Conservation (phyloP, 2,888 invertebrate species). For the Chorisops tibialis region DNA sequence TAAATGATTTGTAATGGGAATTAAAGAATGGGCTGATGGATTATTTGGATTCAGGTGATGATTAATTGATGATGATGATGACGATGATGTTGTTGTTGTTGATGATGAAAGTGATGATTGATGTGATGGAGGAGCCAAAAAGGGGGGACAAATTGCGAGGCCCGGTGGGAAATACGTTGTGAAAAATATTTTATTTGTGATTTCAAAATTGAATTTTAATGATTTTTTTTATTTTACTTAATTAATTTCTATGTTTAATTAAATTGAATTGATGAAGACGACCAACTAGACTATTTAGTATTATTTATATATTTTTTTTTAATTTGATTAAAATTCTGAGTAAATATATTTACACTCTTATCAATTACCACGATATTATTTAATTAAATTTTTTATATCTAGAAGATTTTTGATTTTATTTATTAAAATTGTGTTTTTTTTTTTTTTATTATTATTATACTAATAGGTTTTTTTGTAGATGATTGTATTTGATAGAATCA, state of each 20-base stretch:
- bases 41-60: conserved; percentile 26
- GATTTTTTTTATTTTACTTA: conserved; percentile 21
- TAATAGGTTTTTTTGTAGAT: conserved; percentile 22
- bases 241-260: conserved; percentile 7
- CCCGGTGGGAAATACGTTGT: conserved; percentile 43
- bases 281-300: background rate
- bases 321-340: background rate
- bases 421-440: too few relatives aligned
- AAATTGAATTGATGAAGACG: background rate
- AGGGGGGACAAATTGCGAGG: conserved; percentile 41
- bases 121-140: conserved; percentile 38
- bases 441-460: conserved; percentile 12
- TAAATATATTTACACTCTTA: background rate
- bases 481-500: conserved; percentile 31
- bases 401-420: conserved; percentile 6
- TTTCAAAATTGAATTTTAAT: conserved; percentile 9
- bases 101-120: conserved; percentile 29
- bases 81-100: conserved; percentile 26
- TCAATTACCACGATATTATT: background rate
- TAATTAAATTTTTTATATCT: background rate
- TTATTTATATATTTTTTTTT: background rate
- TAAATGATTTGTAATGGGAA: conserved; percentile 26
- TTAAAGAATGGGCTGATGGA: conserved; percentile 19
- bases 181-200: conserved; percentile 35
- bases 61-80: conserved; percentile 23